phyloP scores from a whole-genome alignment of 2,113 vertebrate genomes.

The Pomatostomus ruficeps region DNA sequence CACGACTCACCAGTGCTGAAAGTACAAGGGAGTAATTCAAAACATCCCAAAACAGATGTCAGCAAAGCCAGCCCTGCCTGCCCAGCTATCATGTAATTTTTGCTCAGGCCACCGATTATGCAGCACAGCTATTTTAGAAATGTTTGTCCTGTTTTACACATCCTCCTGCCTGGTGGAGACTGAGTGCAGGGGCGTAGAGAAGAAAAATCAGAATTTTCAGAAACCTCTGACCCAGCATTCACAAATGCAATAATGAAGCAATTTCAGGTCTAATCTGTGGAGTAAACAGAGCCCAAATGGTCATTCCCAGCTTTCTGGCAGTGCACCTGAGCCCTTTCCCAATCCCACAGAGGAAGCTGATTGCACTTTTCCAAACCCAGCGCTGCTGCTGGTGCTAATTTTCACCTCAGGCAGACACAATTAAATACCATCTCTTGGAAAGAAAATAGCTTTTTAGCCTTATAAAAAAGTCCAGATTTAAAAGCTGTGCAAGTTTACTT shows the following conservation, averaged over 20 bases:
- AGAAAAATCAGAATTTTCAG: background rate
- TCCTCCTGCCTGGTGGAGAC: background rate
- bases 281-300: background rate
- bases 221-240: background rate
- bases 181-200: background rate
- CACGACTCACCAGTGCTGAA: background rate
- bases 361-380: background rate
- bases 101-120: background rate
- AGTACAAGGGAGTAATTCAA: background rate
- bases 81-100: background rate
- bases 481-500: background rate
- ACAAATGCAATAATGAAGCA: background rate
- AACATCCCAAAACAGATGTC: background rate
- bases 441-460: background rate
- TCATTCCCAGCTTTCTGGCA: background rate
- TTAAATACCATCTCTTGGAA: background rate
- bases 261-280: background rate
- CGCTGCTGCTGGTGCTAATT: background rate
- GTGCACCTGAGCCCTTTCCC: background rate
- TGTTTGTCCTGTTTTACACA: background rate
- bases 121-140: slow-evolving; percentile 5
- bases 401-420: background rate
- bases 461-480: background rate
- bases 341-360: background rate
- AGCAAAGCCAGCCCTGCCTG: background rate